These are phyloP conservation scores for Drosophila affinis DNA, from an alignment of 2,888 invertebrate species.

Conservation along the genomic window DNA sequence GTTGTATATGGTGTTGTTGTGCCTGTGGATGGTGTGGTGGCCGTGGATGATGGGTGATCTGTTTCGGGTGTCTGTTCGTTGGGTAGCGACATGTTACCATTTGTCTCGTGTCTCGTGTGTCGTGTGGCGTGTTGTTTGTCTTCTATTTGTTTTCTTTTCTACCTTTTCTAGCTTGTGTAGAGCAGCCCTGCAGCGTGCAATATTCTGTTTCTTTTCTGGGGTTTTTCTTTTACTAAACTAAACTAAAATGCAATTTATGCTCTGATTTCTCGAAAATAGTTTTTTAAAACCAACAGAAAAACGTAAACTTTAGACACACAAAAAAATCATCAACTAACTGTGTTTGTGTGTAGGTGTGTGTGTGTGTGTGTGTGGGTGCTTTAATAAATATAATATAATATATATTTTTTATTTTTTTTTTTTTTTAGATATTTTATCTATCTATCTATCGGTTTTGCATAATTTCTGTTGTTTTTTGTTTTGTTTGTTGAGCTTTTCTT, in stretches of 20 bases:
- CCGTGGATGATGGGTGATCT: constrained; percentile 22
- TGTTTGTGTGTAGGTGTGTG: not conserved
- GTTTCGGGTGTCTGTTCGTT: constrained; percentile 51
- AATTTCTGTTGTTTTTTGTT: constrained; percentile 32
- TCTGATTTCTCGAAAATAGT: not conserved
- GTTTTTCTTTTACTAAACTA: not conserved
- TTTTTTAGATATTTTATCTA: constrained; percentile 12
- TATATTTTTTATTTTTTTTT: constrained; percentile 18
- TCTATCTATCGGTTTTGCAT: constrained; percentile 47
- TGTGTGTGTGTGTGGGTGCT: constrained; percentile 12
- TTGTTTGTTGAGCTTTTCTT: constrained; percentile 8
- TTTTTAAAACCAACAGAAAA: constrained; percentile 17
- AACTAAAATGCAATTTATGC: constrained; percentile 32
- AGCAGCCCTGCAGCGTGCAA: constrained; percentile 13
- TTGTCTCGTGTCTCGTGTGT: constrained; percentile 29
- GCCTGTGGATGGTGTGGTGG: constrained; percentile 33
- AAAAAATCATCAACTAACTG: constrained; percentile 25
- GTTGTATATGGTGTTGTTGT: constrained; percentile 37
- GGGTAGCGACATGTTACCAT: constrained; percentile 72
- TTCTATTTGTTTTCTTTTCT: constrained; percentile 17
- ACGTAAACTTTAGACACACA: constrained; percentile 10
- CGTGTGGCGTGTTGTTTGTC: constrained; percentile 21
- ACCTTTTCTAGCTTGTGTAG: too few species aligned
- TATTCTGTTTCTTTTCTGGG: constrained; percentile 3
- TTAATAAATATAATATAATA: constrained; percentile 23